Evolutionary conservation across 2,113 vertebrate genomes (phyloP).

Genomic region (Accipiter virgatus): DNA sequence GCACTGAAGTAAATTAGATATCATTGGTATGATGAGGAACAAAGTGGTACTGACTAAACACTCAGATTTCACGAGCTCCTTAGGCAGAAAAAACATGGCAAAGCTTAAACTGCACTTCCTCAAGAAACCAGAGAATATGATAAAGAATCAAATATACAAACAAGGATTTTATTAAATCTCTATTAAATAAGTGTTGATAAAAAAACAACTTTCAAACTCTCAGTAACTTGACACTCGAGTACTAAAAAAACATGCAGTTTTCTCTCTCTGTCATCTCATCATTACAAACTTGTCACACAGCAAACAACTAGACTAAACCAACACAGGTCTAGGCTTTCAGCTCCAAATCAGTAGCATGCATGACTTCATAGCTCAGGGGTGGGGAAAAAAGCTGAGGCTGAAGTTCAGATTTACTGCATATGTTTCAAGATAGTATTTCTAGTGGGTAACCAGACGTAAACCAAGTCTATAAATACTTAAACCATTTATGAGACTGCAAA

Average conservation of each 20-base stretch:
- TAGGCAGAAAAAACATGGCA: neutral
- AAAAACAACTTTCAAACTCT: neutral
- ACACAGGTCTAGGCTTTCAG: neutral
- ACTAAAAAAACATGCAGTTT: neutral
- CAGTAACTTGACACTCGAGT: neutral
- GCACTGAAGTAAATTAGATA: neutral
- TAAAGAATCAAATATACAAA: neutral
- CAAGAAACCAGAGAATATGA: neutral
- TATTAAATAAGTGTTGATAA: neutral
- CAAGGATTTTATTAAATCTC: neutral
- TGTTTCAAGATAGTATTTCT: neutral
- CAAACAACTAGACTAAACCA: neutral
- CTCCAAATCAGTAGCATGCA: neutral
- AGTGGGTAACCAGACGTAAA: neutral
- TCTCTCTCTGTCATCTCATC: neutral
- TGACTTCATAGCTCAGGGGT: neutral
- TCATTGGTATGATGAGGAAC: neutral
- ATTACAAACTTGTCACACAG: neutral
- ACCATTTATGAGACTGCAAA: neutral
- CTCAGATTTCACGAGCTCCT: neutral
- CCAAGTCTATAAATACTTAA: neutral
- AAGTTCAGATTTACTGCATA: neutral
- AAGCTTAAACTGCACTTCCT: neutral
- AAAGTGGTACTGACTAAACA: neutral
- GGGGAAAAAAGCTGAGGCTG: neutral